Percentiles rank a stretch among this genome's conserved stretches.
phyloP scores from a whole-genome alignment of 2,113 vertebrate genomes.

The Colinus virginianus region DNA sequence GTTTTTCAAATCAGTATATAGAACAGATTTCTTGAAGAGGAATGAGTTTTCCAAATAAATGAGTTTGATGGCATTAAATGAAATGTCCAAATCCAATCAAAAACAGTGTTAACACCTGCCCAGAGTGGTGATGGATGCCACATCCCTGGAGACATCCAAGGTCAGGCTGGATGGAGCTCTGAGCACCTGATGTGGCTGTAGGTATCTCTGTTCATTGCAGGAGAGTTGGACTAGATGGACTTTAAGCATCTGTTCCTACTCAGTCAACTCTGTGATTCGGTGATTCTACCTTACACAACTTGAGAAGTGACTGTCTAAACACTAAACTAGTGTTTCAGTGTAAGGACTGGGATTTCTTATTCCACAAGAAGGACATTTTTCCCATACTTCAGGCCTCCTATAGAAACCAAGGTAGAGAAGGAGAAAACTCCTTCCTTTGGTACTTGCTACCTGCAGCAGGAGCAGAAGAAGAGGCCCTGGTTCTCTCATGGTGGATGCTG shows the following conservation, averaged over 20 bases:
- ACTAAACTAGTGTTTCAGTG: background rate
- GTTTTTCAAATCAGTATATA: background rate
- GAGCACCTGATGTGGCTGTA: too few species aligned
- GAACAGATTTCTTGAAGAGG: background rate
- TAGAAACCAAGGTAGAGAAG: background rate
- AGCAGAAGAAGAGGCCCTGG: background rate
- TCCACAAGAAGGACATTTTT: background rate
- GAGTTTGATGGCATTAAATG: background rate
- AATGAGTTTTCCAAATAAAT: background rate
- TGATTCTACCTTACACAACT: background rate
- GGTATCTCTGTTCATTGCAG: too few species aligned
- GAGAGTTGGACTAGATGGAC: too few species aligned
- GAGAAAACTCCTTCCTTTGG: background rate
- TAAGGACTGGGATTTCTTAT: background rate
- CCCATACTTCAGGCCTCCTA: background rate
- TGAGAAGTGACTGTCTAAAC: background rate
- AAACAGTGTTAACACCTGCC: background rate
- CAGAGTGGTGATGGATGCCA: too few species aligned
- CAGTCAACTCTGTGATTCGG: too few species aligned
- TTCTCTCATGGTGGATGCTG: background rate
- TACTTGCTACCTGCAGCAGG: background rate
- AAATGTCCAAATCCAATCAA: background rate
- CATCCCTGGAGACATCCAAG: too few species aligned
- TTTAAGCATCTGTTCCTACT: too few species aligned
- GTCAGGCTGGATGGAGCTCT: too few species aligned